Evolutionary conservation across 2,888 invertebrate genomes (phyloP).

Genomic region (Trachelus stipa): DNA sequence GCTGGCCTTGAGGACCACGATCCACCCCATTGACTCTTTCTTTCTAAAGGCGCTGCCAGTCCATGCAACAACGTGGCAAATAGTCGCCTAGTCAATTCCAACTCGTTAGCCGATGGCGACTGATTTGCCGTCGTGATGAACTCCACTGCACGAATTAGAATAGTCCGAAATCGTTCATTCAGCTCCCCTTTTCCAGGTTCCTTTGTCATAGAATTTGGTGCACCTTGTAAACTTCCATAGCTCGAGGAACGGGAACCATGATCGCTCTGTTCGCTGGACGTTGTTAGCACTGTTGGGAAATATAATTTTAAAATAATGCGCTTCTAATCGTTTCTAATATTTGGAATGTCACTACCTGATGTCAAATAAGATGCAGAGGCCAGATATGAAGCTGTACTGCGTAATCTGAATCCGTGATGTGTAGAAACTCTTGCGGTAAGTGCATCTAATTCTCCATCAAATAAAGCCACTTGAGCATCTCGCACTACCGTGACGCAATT

Average conservation of each 20-base stretch:
- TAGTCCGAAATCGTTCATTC: slow-evolving; percentile 69
- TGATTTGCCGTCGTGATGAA: slow-evolving; percentile 66
- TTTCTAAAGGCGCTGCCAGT: slow-evolving; percentile 55
- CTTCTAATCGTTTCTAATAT: neutral
- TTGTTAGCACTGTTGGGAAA: slow-evolving; percentile 53
- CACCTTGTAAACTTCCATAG: slow-evolving; percentile 51
- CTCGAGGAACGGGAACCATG: slow-evolving; percentile 60
- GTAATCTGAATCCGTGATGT: slow-evolving; percentile 58
- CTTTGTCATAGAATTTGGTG: slow-evolving; percentile 37
- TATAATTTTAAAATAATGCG: neutral
- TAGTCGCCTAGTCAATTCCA: slow-evolving; percentile 68
- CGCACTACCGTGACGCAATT: slow-evolving; percentile 65
- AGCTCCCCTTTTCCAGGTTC: slow-evolving; percentile 66
- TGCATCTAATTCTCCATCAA: slow-evolving; percentile 70
- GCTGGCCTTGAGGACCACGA: slow-evolving; percentile 60
- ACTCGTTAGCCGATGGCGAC: slow-evolving; percentile 53
- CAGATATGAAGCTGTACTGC: slow-evolving; percentile 60
- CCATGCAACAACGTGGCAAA: slow-evolving; percentile 69
- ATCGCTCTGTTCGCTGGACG: slow-evolving; percentile 63
- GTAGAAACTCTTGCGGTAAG: slow-evolving; percentile 61
- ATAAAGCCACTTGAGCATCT: slow-evolving; percentile 70
- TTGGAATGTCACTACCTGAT: slow-evolving; percentile 41
- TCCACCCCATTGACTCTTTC: slow-evolving; percentile 58
- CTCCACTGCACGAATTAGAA: slow-evolving; percentile 69
- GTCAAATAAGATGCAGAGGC: slow-evolving; percentile 58